Percentiles rank a stretch among this genome's conserved stretches.
phyloP scores from a whole-genome alignment of 2,888 invertebrate species.

The Aspidiotus rigidus region DNA sequence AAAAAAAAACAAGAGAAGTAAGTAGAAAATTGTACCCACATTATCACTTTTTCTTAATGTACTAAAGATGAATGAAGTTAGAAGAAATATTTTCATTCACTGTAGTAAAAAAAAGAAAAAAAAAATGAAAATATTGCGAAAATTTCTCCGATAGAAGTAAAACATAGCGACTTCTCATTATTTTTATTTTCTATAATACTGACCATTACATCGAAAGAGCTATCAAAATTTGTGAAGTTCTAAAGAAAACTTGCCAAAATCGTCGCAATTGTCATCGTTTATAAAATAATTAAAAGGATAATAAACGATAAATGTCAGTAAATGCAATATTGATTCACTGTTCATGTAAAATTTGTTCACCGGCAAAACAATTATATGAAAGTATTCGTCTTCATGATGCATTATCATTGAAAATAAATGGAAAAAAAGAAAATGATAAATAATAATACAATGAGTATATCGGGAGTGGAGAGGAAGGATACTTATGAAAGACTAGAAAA shows the following conservation, averaged over 20 bases:
- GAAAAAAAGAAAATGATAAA: neutral
- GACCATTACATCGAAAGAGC: neutral
- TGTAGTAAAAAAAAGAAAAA: too few species aligned
- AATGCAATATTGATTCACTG: conserved; percentile 2
- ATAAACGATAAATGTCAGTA: neutral
- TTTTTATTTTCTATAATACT: neutral
- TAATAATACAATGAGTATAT: neutral
- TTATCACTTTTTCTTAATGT: too few species aligned
- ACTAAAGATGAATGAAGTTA: too few species aligned
- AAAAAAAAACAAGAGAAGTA: too few species aligned
- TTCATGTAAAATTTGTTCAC: neutral
- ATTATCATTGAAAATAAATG: too few species aligned
- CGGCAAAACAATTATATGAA: neutral
- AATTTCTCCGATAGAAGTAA: neutral
- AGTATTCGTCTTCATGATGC: neutral
- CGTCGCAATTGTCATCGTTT: too few species aligned
- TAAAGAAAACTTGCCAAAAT: too few species aligned
- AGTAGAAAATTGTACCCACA: too few species aligned
- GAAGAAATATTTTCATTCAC: neutral
- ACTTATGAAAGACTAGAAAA: neutral
- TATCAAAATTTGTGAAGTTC: neutral
- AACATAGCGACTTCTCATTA: neutral
- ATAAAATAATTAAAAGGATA: neutral
- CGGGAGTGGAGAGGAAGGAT: neutral
- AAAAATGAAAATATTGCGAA: neutral